Evolutionary conservation across 2,888 invertebrate species (phyloP).

Genomic region (Sepioteuthis lessoniana): DNA sequence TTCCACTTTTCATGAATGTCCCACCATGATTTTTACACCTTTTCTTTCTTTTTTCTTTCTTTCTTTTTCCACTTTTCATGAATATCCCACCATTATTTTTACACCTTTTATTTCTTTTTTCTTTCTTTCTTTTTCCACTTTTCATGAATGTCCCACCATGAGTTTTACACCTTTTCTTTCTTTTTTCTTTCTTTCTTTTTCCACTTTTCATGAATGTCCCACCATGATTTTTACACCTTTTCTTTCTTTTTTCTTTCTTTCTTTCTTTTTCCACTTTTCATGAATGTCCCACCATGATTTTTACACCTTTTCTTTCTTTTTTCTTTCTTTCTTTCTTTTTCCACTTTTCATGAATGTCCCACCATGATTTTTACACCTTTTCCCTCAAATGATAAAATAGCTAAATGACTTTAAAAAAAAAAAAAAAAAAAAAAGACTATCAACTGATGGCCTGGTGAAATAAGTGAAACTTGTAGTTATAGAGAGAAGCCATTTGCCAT

Average conservation of each 20-base stretch:
- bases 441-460: neutral
- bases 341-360: constrained; percentile 14
- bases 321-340: neutral
- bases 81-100: constrained; percentile 15
- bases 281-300: constrained; percentile 17
- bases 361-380: neutral
- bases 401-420: neutral
- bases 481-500: neutral
- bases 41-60: neutral
- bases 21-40: constrained; percentile 18
- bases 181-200: neutral
- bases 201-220: constrained; percentile 14
- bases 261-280: neutral
- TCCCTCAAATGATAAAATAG: neutral
- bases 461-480: neutral
- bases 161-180: neutral
- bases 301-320: neutral
- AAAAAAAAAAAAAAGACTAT: neutral
- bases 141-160: constrained; percentile 17
- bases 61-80: neutral
- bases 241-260: neutral
- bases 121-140: neutral
- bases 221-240: neutral
- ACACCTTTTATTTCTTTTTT: neutral
- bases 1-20: neutral